These are phyloP conservation scores for Lordiphosa mommai DNA, from an alignment of 1,140 invertebrate species.

Conservation along the genomic window DNA sequence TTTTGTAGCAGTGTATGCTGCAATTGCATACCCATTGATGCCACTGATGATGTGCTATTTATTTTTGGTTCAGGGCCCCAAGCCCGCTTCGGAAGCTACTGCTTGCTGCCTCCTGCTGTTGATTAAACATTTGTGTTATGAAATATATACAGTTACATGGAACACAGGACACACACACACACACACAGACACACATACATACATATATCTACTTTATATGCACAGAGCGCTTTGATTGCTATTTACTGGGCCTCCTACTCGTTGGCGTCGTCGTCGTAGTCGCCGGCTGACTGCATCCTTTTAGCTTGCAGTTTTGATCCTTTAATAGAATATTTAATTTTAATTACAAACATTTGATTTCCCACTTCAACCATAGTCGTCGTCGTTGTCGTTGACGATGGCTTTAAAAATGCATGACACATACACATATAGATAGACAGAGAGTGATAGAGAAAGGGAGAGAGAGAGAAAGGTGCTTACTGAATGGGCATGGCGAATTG, in stretches of 20 bases:
- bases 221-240: constrained; percentile 61
- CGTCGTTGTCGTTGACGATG: constrained; percentile 7
- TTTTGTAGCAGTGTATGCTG: too few species aligned
- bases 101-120: constrained; percentile 31
- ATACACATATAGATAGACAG: constrained; percentile 6
- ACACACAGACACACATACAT: constrained; percentile 4
- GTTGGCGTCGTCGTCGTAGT: too few species aligned
- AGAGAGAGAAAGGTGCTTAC: neutral
- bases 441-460: neutral
- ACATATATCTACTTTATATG: constrained; percentile 34
- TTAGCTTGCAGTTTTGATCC: constrained; percentile 75
- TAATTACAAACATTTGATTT: constrained; percentile 78
- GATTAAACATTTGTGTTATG: constrained; percentile 76
- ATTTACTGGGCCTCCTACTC: constrained; percentile 36
- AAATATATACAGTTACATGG: constrained; percentile 39
- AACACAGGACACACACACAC: neutral
- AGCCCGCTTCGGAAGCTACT: constrained; percentile 1
- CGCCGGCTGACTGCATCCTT: constrained; percentile 54
- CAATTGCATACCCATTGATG: constrained; percentile 7
- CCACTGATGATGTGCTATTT: constrained; percentile 56
- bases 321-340: constrained; percentile 78
- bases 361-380: constrained; percentile 65
- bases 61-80: constrained; percentile 39
- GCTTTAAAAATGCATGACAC: constrained; percentile 63
- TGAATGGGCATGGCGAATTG: constrained; percentile 55